Percentiles rank a stretch among this genome's conserved stretches.
These are phyloP conservation scores for Octonoba sinensis DNA, from an alignment of 2,888 invertebrate genomes.

Conservation along the genomic window DNA sequence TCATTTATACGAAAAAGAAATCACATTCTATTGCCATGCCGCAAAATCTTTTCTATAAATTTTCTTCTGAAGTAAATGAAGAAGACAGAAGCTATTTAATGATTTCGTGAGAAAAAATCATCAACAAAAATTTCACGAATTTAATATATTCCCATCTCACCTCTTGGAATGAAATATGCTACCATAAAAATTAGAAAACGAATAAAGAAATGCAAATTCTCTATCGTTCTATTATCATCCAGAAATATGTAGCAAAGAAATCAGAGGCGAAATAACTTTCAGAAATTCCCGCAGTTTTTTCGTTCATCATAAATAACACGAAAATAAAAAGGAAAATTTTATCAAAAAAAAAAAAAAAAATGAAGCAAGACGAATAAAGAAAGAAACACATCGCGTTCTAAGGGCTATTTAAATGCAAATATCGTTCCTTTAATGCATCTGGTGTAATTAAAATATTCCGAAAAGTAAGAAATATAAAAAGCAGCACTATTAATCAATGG, in stretches of 20 bases:
- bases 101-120: too few relatives aligned
- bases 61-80: too few relatives aligned
- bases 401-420: slow-evolving; percentile 57
- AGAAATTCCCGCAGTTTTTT: slow-evolving; percentile 8
- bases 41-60: too few relatives aligned
- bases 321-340: slow-evolving; percentile 10
- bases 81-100: too few relatives aligned
- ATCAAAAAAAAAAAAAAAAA: background rate
- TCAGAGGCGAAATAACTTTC: background rate
- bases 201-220: slow-evolving; percentile 8
- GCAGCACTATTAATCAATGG: too few relatives aligned
- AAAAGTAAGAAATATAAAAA: too few relatives aligned
- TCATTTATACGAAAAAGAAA: too few relatives aligned
- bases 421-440: slow-evolving; percentile 2
- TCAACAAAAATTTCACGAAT: background rate
- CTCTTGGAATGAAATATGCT: background rate
- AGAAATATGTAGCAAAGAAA: background rate
- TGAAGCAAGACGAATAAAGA: background rate
- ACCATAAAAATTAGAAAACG: background rate
- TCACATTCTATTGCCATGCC: too few relatives aligned
- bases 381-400: background rate
- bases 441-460: slow-evolving; percentile 42
- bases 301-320: slow-evolving; percentile 24
- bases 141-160: background rate
- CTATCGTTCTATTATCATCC: background rate